A percentile compares a stretch with the other conserved stretches of the same genome.
phyloP scores from a whole-genome alignment of 2,888 invertebrate genomes.

The Lithophane semibrunnea region DNA sequence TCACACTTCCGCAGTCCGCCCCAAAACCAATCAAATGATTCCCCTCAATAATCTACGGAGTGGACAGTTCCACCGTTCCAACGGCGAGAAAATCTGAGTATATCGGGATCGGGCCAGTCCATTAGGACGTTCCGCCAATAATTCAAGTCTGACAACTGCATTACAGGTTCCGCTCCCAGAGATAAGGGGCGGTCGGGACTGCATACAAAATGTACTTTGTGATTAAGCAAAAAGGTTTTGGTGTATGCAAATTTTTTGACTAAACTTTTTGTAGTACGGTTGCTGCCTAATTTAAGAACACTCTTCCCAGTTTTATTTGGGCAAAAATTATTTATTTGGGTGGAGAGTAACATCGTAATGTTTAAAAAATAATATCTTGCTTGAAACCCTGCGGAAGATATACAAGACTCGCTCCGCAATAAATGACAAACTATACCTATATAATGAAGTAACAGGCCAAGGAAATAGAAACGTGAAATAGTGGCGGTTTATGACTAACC shows the following conservation, averaged over 20 bases:
- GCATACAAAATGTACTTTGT: constrained; percentile 59
- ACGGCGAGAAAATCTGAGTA: constrained; percentile 48
- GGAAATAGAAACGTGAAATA: constrained; percentile 19
- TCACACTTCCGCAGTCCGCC: constrained; percentile 12
- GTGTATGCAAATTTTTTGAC: constrained; percentile 52
- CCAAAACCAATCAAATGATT: constrained; percentile 49
- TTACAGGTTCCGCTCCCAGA: constrained; percentile 55
- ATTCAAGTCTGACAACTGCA: constrained; percentile 62
- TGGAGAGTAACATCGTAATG: background rate
- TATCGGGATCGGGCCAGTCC: constrained; percentile 53
- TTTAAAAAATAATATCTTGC: background rate
- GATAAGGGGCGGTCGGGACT: constrained; percentile 49
- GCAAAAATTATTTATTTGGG: constrained; percentile 16
- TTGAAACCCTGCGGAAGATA: background rate
- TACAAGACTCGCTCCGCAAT: background rate
- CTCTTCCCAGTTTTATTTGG: constrained; percentile 13
- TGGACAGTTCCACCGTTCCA: constrained; percentile 45
- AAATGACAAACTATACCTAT: constrained; percentile 8
- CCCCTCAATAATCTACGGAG: constrained; percentile 43
- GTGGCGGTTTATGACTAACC: constrained; percentile 46
- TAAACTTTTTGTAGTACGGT: constrained; percentile 41
- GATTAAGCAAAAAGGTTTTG: constrained; percentile 60
- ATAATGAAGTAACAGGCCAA: constrained; percentile 17
- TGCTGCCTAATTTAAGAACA: constrained; percentile 51
- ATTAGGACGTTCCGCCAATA: constrained; percentile 60